Evolutionary conservation across 2,888 invertebrate species (phyloP), one percentile per base, ranked within the genome.

Genomic region (Amaurobius ferox): DNA sequence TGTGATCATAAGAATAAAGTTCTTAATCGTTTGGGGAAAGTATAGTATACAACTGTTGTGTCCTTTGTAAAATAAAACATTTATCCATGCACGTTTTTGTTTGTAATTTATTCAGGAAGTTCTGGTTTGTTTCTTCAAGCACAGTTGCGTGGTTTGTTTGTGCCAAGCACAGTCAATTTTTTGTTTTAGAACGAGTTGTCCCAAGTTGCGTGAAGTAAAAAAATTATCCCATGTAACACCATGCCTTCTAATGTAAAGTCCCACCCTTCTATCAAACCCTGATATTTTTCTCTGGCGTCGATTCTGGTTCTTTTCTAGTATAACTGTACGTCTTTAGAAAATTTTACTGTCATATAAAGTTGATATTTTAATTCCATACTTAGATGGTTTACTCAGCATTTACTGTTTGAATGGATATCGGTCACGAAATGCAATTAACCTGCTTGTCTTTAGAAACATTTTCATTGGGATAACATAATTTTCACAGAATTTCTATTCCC

Each of bases 401-500:
- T 40, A 70, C 16, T 70, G 39, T 40, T 40, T 70, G 2, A 70
- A 70, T 30, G 40, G 68, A 26, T 26, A 39, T 68, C 67, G 67
- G 2, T 19, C 32, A 32, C 68, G 40, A 70, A 70, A 40, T 1
- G 13, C 40, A 9, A n/a, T n/a, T n/a, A n/a, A n/a, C n/a, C n/a
- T n/a, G n/a, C n/a, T n/a, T n/a, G n/a, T n/a, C n/a, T n/a, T n/a
- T n/a, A n/a, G n/a, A n/a, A n/a, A n/a, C n/a, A n/a, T n/a, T n/a
- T n/a, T n/a, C n/a, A 55, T 39, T 40, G 23, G 23, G 39, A 40
- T 68, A 26, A 39, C 40, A 68, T 39, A 39, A 68, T 68, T 68
- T 68, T 68, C 2, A 7, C 32, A 67, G 6, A 35, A 32, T 35
- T 39, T 39, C 1, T 39, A 40, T 35, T 28, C 68, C 19, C 40